A percentile compares a stretch with the other conserved stretches of the same genome.
These are phyloP conservation scores for Semnornis frantzii DNA, from an alignment of 2,113 vertebrate genomes.

Conservation along the genomic window DNA sequence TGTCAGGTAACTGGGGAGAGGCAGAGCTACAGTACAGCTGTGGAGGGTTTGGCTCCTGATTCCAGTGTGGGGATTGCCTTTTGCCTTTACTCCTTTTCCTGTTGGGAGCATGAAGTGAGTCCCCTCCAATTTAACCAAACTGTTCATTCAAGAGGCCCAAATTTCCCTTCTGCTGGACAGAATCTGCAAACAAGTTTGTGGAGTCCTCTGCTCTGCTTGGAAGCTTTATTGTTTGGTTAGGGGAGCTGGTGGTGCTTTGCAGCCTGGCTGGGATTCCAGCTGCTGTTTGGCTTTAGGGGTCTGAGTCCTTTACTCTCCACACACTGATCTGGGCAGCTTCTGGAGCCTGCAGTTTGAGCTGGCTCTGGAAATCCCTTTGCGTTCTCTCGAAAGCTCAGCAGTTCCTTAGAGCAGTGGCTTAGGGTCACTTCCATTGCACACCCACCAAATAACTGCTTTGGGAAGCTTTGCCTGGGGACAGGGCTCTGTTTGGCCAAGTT, in stretches of 20 bases:
- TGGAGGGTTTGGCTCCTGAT: background rate
- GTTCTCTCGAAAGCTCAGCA: background rate
- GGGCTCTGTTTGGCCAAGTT: background rate
- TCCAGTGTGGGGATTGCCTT: background rate
- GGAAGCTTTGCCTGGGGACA: background rate
- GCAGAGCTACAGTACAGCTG: background rate
- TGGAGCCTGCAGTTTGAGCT: background rate
- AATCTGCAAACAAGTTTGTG: background rate
- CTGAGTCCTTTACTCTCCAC: background rate
- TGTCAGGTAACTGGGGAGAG: background rate
- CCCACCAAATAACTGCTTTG: background rate
- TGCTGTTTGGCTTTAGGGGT: background rate
- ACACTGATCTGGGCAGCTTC: background rate
- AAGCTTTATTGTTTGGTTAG: background rate
- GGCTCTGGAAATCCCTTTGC: background rate
- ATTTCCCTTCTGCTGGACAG: background rate
- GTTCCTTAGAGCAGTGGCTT: background rate
- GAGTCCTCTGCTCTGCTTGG: background rate
- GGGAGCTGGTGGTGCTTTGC: fast-evolving
- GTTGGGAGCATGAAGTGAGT: background rate
- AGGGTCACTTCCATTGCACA: fast-evolving
- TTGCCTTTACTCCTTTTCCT: background rate
- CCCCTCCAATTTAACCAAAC: background rate
- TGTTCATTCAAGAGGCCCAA: background rate
- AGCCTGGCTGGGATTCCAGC: background rate